Conservation (phyloP, 2,113 vertebrate genomes). For the Natator depressus region DNA sequence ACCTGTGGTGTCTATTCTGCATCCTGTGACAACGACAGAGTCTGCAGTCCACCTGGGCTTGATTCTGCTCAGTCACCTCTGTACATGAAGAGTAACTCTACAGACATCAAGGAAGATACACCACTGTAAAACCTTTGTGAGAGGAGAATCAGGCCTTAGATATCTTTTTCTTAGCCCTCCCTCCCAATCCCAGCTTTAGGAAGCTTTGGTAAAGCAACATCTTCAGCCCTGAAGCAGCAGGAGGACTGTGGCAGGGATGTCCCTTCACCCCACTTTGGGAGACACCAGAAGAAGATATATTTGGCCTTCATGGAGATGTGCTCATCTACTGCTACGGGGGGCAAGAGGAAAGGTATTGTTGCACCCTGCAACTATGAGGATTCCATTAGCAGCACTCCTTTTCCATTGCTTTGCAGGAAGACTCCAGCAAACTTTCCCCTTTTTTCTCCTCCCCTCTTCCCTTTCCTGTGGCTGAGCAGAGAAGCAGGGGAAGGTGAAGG, state of each 20-base stretch:
- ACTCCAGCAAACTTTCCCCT: neutral
- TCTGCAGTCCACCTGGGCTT: neutral
- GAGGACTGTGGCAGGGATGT: neutral
- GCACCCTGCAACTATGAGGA: neutral
- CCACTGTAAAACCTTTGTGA: neutral
- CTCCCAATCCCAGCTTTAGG: neutral
- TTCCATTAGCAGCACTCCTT: neutral
- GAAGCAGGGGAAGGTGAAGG: neutral
- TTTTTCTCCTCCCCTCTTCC: neutral
- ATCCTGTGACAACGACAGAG: neutral
- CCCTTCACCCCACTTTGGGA: neutral
- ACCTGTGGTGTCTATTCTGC: neutral
- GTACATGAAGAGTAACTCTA: neutral
- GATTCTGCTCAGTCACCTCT: neutral
- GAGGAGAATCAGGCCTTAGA: neutral
- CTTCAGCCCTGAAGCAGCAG: neutral
- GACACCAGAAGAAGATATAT: neutral
- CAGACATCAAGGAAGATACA: neutral
- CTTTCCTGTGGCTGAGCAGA: neutral
- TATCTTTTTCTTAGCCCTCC: neutral
- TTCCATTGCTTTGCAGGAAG: slow-evolving; percentile 8
- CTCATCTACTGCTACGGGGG: neutral
- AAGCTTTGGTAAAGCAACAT: neutral
- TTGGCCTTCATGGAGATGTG: neutral
- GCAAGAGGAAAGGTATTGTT: neutral